These are phyloP conservation scores for Nezara viridula DNA, from an alignment of 2,888 invertebrate genomes.

Conservation along the genomic window DNA sequence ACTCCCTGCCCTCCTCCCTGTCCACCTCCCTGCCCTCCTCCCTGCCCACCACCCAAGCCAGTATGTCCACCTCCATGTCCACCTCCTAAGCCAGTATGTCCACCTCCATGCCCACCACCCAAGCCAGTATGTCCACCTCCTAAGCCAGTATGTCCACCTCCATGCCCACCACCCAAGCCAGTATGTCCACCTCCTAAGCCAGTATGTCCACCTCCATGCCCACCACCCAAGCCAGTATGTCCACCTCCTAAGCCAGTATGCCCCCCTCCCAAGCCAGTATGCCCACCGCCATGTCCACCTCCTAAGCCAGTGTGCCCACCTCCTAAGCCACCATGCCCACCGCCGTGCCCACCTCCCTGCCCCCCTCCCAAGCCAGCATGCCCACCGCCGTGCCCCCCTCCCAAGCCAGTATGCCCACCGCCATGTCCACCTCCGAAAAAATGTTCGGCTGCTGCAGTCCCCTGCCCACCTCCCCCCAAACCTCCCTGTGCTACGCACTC, in stretches of 20 bases:
- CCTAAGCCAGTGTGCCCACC: not conserved
- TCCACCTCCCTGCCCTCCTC: not conserved
- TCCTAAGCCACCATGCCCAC: not conserved
- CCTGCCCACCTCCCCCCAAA: not conserved
- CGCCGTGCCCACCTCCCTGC: not conserved
- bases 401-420: not conserved
- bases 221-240: not conserved
- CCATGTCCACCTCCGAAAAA: not conserved
- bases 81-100: not conserved
- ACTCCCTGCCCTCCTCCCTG: not conserved
- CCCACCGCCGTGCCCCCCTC: not conserved
- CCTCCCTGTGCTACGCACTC: not conserved
- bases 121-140: not conserved
- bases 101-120: not conserved
- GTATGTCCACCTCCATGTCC: not conserved
- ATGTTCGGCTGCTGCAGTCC: not conserved
- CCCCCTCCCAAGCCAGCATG: not conserved
- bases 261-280: not conserved
- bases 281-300: not conserved
- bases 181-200: not conserved
- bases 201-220: not conserved
- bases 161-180: constrained; percentile 8
- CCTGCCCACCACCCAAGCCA: not conserved
- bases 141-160: not conserved
- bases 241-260: not conserved